A percentile compares a stretch with the other conserved stretches of the same genome.
Evolutionary conservation across 2,113 vertebrate species (phyloP).

Genomic region (Calidris pugnax): DNA sequence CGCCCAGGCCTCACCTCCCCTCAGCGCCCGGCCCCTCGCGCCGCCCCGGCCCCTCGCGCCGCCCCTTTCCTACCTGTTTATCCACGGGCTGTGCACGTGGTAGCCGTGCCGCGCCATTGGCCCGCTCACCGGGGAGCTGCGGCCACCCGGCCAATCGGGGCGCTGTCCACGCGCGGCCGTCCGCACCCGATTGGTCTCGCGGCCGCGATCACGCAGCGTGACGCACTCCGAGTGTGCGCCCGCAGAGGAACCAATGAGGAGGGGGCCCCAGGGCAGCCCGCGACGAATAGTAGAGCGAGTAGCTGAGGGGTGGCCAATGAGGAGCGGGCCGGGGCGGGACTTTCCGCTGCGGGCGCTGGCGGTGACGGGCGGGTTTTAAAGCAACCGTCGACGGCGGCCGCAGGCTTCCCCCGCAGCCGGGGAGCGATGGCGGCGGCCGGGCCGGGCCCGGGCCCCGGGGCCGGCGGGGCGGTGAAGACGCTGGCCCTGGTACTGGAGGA

Average conservation of each 20-base stretch:
- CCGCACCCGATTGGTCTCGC: conserved; percentile 16
- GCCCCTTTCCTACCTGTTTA: conserved; percentile 51
- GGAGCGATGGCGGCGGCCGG: conserved; percentile 43
- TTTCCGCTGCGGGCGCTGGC: neutral
- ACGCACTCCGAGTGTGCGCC: neutral
- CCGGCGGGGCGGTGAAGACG: conserved; percentile 42
- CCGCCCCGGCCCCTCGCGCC: neutral
- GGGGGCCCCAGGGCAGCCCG: neutral
- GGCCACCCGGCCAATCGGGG: conserved; percentile 31
- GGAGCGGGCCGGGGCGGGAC: neutral
- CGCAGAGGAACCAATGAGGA: neutral
- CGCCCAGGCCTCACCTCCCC: neutral
- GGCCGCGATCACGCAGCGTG: conserved; percentile 58
- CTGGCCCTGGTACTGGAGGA: conserved; percentile 71
- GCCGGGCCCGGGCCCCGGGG: neutral
- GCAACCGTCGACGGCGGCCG: neutral
- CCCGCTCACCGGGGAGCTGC: neutral
- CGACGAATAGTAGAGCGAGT: conserved; percentile 9
- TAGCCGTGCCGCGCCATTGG: conserved; percentile 51
- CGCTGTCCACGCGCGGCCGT: conserved; percentile 57
- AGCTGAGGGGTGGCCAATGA: neutral
- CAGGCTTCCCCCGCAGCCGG: neutral
- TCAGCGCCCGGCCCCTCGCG: neutral
- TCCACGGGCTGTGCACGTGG: conserved; percentile 74
- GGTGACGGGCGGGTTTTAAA: conserved; percentile 54